Evolutionary conservation across 2,797 vertebrate species (phyloP).

Genomic region (Propithecus perrieri): DNA sequence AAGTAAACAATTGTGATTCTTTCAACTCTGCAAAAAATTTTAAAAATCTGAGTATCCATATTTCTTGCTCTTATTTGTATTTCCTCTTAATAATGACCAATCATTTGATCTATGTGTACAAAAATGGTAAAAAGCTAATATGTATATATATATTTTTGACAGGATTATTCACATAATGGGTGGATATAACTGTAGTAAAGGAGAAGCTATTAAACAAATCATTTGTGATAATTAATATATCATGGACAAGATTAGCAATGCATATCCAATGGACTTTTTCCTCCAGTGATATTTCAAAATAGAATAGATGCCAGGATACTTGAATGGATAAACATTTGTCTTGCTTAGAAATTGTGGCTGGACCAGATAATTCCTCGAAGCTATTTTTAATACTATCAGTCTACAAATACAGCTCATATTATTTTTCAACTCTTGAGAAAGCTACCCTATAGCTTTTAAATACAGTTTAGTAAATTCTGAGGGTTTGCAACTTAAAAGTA

Average conservation of each 20-base stretch:
- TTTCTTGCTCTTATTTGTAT: not conserved
- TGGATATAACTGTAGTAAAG: not conserved
- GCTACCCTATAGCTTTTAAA: slow-evolving; percentile 46
- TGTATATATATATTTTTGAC: not conserved
- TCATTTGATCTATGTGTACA: not conserved
- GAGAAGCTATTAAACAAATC: not conserved
- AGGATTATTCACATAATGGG: not conserved
- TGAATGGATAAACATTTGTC: not conserved
- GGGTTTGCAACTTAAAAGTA: not conserved
- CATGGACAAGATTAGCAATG: not conserved
- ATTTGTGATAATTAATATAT: not conserved
- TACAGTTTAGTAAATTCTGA: slow-evolving; percentile 20
- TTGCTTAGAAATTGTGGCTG: not conserved
- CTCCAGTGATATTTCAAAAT: not conserved
- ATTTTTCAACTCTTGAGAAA: slow-evolving; percentile 34
- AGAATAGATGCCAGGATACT: not conserved
- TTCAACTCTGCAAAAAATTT: not conserved
- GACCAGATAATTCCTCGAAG: not conserved
- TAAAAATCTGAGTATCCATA: not conserved
- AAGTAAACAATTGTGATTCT: not conserved
- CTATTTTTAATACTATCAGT: not conserved
- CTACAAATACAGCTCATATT: not conserved
- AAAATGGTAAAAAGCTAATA: not conserved
- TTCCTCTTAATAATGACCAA: not conserved
- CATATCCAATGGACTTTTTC: not conserved